Evolutionary conservation across 2,797 vertebrate genomes (phyloP).

Genomic region (Falco biarmicus): DNA sequence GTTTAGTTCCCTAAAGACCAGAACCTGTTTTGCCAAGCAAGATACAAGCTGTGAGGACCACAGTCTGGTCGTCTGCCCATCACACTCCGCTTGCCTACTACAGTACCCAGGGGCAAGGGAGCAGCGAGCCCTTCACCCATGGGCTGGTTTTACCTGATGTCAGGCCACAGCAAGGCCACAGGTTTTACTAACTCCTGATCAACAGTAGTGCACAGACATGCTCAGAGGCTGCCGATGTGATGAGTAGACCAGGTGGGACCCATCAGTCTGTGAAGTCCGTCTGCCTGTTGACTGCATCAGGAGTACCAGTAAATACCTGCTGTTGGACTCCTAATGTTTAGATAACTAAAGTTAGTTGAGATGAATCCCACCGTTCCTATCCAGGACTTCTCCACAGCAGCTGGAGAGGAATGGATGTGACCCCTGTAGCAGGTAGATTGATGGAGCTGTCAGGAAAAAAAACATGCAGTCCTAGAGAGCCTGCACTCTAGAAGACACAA

Average conservation of each 20-base stretch:
- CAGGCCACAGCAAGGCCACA: not conserved
- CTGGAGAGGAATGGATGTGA: not conserved
- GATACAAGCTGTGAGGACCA: not conserved
- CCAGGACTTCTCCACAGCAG: not conserved
- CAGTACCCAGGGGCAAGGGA: not conserved
- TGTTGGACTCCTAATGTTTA: not conserved
- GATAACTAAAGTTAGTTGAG: not conserved
- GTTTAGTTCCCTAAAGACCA: not conserved
- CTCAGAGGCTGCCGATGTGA: not conserved
- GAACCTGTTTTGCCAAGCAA: not conserved
- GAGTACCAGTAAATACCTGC: not conserved
- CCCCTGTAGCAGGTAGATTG: not conserved
- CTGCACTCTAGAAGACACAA: not conserved
- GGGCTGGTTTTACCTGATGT: not conserved
- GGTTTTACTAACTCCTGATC: not conserved
- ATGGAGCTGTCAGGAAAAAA: not conserved
- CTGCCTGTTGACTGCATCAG: not conserved
- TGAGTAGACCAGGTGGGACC: not conserved
- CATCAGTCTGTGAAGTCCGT: not conserved
- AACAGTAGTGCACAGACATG: not conserved
- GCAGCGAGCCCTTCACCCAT: not conserved
- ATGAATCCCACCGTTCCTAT: not conserved
- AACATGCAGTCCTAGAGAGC: rapidly evolving
- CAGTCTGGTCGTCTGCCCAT: not conserved
- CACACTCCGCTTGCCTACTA: not conserved